Evolutionary conservation across 2,888 invertebrate genomes (phyloP).

Genomic region (Merodon equestris): DNA sequence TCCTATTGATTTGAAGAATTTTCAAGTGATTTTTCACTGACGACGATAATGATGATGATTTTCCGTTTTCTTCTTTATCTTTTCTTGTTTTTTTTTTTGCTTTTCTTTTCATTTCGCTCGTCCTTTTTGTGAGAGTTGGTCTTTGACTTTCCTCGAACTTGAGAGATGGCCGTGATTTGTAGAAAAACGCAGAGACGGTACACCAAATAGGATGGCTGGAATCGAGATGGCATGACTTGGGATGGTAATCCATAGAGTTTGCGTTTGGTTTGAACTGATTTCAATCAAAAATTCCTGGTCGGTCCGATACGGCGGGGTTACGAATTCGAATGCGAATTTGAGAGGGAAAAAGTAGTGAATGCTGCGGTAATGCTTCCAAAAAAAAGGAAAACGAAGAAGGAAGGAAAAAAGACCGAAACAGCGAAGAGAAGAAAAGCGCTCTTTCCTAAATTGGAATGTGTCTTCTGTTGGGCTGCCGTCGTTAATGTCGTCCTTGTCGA

Average conservation of each 20-base stretch:
- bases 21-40: slow-evolving; percentile 68
- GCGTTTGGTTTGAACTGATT: slow-evolving; percentile 58
- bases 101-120: too few relatives aligned
- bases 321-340: too few relatives aligned
- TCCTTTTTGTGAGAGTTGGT: slow-evolving; percentile 18
- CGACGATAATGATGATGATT: slow-evolving; percentile 66
- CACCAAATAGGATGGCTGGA: too few relatives aligned
- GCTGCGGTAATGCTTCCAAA: slow-evolving; percentile 53
- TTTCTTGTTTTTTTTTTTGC: too few relatives aligned
- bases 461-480: slow-evolving; percentile 33
- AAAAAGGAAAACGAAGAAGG: not conserved
- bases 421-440: slow-evolving; percentile 43
- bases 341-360: slow-evolving; percentile 1
- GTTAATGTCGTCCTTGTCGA: not conserved
- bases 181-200: not conserved
- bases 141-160: slow-evolving; percentile 27
- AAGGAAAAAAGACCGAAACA: not conserved
- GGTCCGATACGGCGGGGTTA: not conserved
- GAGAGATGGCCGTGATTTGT: slow-evolving; percentile 31
- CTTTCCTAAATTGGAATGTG: slow-evolving; percentile 61
- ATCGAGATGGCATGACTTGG: not conserved
- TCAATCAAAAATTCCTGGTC: slow-evolving; percentile 50
- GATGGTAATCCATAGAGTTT: slow-evolving; percentile 39
- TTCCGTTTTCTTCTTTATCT: slow-evolving; percentile 4
- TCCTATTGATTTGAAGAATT: slow-evolving; percentile 63